These are phyloP conservation scores for Arge pagana DNA, from an alignment of 2,888 invertebrate species.

Conservation along the genomic window DNA sequence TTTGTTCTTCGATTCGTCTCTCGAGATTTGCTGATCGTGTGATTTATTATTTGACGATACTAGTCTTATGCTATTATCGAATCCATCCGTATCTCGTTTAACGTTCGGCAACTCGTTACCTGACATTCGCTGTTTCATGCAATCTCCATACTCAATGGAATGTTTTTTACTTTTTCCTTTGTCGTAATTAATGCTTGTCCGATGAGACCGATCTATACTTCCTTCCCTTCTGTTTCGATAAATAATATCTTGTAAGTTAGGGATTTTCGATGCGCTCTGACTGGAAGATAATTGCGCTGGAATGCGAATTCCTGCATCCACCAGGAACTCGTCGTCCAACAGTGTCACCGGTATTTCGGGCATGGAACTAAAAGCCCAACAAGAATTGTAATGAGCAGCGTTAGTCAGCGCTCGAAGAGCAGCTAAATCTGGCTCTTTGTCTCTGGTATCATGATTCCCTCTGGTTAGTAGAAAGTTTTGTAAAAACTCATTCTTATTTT, in stretches of 20 bases:
- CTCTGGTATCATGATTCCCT: slow-evolving; percentile 28
- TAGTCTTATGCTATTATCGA: slow-evolving; percentile 22
- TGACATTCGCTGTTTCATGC: slow-evolving; percentile 38
- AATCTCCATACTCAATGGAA: slow-evolving; percentile 46
- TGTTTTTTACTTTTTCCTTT: slow-evolving; percentile 39
- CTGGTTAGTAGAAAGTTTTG: slow-evolving; percentile 41
- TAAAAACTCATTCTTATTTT: slow-evolving; percentile 40
- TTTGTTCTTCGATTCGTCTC: slow-evolving; percentile 33
- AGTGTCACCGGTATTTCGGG: slow-evolving; percentile 51
- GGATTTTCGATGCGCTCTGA: slow-evolving; percentile 49
- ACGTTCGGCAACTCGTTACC: slow-evolving; percentile 35
- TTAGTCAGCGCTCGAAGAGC: slow-evolving; percentile 38
- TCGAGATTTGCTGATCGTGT: slow-evolving; percentile 8
- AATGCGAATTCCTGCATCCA: slow-evolving; percentile 55
- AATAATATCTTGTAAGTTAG: slow-evolving; percentile 47
- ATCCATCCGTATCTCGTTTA: slow-evolving; percentile 35
- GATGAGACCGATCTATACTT: slow-evolving; percentile 37
- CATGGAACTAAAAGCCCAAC: slow-evolving; percentile 56
- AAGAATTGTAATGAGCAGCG: slow-evolving; percentile 49
- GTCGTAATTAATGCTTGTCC: slow-evolving; percentile 36
- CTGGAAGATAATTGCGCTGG: slow-evolving; percentile 48
- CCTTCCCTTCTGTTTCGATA: slow-evolving; percentile 41
- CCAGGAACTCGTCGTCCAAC: slow-evolving; percentile 54
- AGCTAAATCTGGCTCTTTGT: slow-evolving; percentile 37
- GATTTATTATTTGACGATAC: slow-evolving; percentile 9